Conservation (phyloP, 2,888 invertebrate species). For the Hydrotaea diabolus region DNA sequence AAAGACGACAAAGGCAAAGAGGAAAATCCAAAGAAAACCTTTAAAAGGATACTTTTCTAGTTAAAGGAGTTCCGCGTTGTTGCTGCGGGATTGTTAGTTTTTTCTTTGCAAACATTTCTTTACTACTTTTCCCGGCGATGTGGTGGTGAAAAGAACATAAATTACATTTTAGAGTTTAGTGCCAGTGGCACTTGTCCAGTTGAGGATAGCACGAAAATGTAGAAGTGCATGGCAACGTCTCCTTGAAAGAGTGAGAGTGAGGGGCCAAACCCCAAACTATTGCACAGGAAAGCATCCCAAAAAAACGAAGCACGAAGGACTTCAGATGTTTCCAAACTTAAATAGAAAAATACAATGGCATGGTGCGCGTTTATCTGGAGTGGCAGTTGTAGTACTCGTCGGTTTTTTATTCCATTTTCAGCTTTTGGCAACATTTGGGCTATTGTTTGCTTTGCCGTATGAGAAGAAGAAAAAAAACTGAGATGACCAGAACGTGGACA, state of each 20-base stretch:
- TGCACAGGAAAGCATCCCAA: not conserved
- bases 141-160: conserved; percentile 63
- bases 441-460: conserved; percentile 46
- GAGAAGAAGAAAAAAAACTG: conserved; percentile 1
- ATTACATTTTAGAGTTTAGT: conserved; percentile 61
- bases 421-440: conserved; percentile 41
- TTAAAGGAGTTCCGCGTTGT: conserved; percentile 44
- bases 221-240: not conserved
- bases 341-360: conserved; percentile 7
- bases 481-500: conserved; percentile 22
- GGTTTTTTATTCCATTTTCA: not conserved
- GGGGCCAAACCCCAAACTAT: not conserved
- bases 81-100: not conserved
- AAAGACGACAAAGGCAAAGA: not conserved
- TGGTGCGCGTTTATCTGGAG: conserved; percentile 15
- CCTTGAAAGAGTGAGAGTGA: not conserved
- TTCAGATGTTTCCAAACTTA: conserved; percentile 1
- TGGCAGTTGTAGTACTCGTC: conserved; percentile 21
- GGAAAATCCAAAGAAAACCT: conserved; percentile 4
- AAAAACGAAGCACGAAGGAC: conserved; percentile 3
- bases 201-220: conserved; percentile 29
- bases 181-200: conserved; percentile 62
- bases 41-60: conserved; percentile 48
- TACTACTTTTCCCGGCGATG: not conserved
- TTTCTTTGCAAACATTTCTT: not conserved